Percentiles rank a stretch among this genome's conserved stretches.
phyloP scores from a whole-genome alignment of 1,140 invertebrate genomes.

The Lucilia cuprina region DNA sequence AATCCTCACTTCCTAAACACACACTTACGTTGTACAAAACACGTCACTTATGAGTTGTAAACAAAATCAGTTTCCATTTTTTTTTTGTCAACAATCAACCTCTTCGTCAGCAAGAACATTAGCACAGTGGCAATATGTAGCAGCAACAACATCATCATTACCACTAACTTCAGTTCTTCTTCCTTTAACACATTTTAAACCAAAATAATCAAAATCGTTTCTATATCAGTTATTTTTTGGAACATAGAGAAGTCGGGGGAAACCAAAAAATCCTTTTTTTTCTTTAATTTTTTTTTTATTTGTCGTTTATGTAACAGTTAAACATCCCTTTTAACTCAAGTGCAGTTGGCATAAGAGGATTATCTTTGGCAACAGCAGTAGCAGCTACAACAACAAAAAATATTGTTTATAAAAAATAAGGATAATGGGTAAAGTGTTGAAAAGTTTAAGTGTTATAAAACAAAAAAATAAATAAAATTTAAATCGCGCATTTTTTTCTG shows the following conservation, averaged over 20 bases:
- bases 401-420: neutral
- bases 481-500: neutral
- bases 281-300: neutral
- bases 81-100: neutral
- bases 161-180: neutral
- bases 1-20: neutral
- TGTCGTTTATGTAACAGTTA: neutral
- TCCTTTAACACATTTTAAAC: neutral
- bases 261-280: neutral
- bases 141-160: neutral
- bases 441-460: constrained; percentile 11
- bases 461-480: neutral
- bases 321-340: constrained; percentile 13
- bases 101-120: neutral
- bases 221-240: neutral
- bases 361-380: neutral
- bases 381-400: neutral
- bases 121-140: neutral
- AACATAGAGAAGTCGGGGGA: neutral
- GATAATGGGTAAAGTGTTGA: constrained; percentile 14
- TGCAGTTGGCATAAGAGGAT: constrained; percentile 26
- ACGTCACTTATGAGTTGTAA: neutral
- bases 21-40: neutral
- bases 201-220: neutral
- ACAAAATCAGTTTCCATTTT: neutral